Evolutionary conservation across 2,797 vertebrate genomes (phyloP).

Genomic region (Syncerus caffer): DNA sequence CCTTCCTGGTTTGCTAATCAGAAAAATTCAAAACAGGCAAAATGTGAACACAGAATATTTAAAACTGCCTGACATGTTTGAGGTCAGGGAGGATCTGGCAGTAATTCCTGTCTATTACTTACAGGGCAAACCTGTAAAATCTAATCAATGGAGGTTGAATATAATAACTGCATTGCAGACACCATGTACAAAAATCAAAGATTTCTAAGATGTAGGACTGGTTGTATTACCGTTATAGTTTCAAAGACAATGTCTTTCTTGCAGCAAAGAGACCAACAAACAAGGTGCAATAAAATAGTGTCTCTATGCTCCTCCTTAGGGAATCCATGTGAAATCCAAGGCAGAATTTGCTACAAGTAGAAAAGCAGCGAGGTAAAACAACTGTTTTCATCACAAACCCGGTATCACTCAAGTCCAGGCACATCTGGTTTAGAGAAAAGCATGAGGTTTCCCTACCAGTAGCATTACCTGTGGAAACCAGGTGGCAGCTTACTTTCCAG

Average conservation of each 20-base stretch:
- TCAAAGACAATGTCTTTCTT: background rate
- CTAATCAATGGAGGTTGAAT: background rate
- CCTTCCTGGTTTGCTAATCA: background rate
- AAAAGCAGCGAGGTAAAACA: background rate
- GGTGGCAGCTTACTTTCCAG: background rate
- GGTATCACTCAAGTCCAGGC: background rate
- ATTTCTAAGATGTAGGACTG: background rate
- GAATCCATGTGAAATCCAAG: background rate
- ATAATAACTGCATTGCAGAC: background rate
- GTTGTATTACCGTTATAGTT: background rate
- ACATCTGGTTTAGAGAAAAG: background rate
- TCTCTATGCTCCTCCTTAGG: background rate
- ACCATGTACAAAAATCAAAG: background rate
- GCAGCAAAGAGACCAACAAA: background rate
- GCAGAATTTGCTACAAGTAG: background rate
- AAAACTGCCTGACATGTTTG: background rate
- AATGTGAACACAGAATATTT: background rate
- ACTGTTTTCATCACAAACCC: background rate
- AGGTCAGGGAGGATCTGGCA: background rate
- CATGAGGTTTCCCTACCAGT: background rate
- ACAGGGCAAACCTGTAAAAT: background rate
- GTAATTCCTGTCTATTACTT: background rate
- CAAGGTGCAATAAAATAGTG: background rate
- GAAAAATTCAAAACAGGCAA: background rate
- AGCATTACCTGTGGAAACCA: background rate